Evolutionary conservation across 2,797 vertebrate species (phyloP).

Genomic region (Gastrophryne carolinensis): DNA sequence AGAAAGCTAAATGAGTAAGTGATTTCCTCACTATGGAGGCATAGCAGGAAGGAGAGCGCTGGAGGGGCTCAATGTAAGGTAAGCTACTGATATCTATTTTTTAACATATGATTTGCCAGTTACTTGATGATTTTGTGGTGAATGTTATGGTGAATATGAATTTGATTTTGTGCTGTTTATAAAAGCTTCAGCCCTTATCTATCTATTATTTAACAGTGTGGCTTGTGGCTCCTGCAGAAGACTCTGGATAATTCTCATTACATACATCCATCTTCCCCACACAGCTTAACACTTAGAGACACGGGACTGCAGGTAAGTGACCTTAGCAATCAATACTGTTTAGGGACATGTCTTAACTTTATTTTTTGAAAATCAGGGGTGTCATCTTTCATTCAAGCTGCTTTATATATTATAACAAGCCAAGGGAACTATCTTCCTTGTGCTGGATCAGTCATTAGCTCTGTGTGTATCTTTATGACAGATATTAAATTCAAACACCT

Average conservation of each 20-base stretch:
- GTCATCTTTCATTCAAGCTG: background rate
- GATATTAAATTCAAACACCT: no score
- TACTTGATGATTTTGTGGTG: no score
- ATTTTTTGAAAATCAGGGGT: no score
- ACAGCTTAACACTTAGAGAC: background rate
- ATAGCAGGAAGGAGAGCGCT: background rate
- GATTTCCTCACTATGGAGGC: no score
- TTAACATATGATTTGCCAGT: no score
- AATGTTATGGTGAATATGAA: background rate
- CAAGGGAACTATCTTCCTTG: no score
- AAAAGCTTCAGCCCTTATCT: background rate
- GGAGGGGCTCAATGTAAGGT: background rate
- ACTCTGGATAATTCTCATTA: background rate
- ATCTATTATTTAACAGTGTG: background rate
- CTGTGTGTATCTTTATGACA: no score
- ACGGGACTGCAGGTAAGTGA: conserved; percentile 1
- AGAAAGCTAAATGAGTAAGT: no score
- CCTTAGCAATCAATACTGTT: no score
- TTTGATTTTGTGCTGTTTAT: background rate
- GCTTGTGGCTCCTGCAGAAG: background rate
- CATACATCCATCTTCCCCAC: background rate
- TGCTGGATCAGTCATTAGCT: no score
- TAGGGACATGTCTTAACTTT: no score
- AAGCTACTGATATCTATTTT: background rate
- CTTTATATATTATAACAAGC: background rate